A percentile compares a stretch with the other conserved stretches of the same genome.
Evolutionary conservation across 2,797 vertebrate species (phyloP).

Genomic region (Neomorphus geoffroyi): DNA sequence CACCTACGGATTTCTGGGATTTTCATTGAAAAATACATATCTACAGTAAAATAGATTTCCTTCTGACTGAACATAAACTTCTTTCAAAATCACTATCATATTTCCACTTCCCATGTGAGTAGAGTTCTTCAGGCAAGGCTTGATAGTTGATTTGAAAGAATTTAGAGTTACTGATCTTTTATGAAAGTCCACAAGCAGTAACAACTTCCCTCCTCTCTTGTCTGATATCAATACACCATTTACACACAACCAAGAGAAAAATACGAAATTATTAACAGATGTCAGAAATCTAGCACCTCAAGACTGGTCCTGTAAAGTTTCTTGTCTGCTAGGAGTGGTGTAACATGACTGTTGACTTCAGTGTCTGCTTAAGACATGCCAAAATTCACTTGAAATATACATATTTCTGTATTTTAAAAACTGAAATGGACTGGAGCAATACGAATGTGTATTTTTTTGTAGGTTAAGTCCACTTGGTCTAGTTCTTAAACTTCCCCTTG

Average conservation of each 20-base stretch:
- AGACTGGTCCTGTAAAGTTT: rapidly evolving
- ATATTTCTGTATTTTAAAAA: not conserved
- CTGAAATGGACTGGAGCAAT: rapidly evolving
- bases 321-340: not conserved
- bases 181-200: not conserved
- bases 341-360: not conserved
- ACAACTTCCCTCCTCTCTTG: not conserved
- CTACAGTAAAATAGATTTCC: not conserved
- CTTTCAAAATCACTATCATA: not conserved
- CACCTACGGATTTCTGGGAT: not conserved
- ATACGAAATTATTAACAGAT: rapidly evolving
- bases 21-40: not conserved
- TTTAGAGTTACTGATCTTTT: rapidly evolving
- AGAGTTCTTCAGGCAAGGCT: not conserved
- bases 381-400: not conserved
- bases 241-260: not conserved
- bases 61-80: not conserved
- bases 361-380: not conserved
- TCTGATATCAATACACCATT: not conserved
- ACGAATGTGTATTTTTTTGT: not conserved
- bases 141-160: not conserved
- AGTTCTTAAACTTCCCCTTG: not conserved
- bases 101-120: rapidly evolving
- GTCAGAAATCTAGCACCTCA: not conserved
- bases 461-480: not conserved